Conservation (phyloP, 2,113 vertebrate genomes). For the Opisthocomus hoazin region DNA sequence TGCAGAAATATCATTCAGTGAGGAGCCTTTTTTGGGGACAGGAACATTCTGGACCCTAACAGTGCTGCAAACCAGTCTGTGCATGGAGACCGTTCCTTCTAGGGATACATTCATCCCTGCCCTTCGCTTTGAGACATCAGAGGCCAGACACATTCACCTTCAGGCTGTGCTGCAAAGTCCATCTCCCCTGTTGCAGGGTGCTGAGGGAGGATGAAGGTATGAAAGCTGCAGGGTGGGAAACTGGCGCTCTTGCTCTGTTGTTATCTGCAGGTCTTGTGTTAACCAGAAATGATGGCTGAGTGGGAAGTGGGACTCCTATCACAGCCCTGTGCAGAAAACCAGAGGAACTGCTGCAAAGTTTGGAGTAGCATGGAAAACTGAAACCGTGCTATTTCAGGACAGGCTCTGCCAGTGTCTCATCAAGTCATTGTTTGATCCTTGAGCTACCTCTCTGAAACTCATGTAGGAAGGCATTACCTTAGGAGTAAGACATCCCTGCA, state of each 20-base stretch:
- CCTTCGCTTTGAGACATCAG: not conserved
- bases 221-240: not conserved
- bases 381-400: not conserved
- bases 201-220: not conserved
- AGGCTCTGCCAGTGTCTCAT: not conserved
- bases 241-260: not conserved
- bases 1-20: constrained; percentile 1
- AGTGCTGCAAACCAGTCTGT: not conserved
- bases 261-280: not conserved
- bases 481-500: not conserved
- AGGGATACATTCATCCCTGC: not conserved
- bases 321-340: not conserved
- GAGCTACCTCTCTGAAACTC: not conserved
- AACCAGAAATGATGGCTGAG: not conserved
- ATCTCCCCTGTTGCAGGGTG: not conserved
- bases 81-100: not conserved
- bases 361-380: not conserved
- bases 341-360: not conserved
- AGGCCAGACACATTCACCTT: not conserved
- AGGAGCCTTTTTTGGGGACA: not conserved
- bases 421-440: not conserved
- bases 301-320: not conserved
- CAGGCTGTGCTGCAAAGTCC: not conserved
- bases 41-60: not conserved
- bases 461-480: not conserved